Evolutionary conservation across 2,888 invertebrate species (phyloP).

Genomic region (Euclidia mi): DNA sequence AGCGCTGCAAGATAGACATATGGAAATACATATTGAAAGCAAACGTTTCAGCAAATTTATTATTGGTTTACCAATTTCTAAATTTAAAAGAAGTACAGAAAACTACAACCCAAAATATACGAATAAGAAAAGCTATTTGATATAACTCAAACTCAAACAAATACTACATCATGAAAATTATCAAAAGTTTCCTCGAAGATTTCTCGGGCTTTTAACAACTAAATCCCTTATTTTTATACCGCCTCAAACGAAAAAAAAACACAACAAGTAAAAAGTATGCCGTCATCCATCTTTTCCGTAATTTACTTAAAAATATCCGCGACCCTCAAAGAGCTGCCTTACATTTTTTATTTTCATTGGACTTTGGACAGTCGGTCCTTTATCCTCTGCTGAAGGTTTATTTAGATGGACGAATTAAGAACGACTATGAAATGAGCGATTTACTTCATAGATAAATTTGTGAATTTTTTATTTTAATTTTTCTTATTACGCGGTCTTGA

Average conservation of each 20-base stretch:
- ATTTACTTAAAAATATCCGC: conserved; percentile 20
- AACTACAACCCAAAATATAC: no score
- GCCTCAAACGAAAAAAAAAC: background rate
- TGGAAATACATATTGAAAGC: no score
- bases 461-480: no score
- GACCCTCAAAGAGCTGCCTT: conserved; percentile 20
- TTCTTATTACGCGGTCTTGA: no score
- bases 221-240: background rate
- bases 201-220: background rate
- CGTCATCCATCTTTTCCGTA: conserved; percentile 14
- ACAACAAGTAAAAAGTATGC: conserved; percentile 5
- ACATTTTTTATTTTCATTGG: conserved; percentile 61
- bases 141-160: no score
- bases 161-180: no score
- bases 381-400: conserved; percentile 2
- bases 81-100: no score
- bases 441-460: no score
- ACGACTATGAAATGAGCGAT: background rate
- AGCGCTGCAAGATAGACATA: no score
- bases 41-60: no score
- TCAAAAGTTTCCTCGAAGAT: background rate
- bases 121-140: no score
- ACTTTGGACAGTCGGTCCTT: conserved; percentile 50
- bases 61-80: no score
- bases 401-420: conserved; percentile 2